Evolutionary conservation across 2,113 vertebrate genomes (phyloP).

Genomic region (Gymnobelideus leadbeateri): DNA sequence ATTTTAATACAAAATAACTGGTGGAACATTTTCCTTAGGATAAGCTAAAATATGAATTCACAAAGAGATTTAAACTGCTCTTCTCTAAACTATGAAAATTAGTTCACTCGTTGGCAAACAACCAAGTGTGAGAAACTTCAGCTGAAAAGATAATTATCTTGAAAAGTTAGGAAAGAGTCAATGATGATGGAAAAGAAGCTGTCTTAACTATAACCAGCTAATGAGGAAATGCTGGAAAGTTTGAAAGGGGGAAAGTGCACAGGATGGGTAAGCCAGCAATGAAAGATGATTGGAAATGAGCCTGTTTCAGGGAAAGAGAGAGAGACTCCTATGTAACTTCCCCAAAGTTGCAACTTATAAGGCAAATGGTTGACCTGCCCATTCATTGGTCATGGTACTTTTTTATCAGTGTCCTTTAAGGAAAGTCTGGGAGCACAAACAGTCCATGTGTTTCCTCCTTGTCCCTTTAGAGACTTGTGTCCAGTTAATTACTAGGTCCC

Average conservation of each 20-base stretch:
- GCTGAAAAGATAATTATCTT: conserved; percentile 14
- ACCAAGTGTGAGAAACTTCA: conserved; percentile 53
- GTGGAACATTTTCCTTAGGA: not conserved
- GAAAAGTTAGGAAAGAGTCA: conserved; percentile 14
- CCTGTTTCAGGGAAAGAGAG: not conserved
- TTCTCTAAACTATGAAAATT: conserved; percentile 40
- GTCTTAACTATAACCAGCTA: conserved; percentile 24
- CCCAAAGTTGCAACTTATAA: not conserved
- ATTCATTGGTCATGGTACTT: not conserved
- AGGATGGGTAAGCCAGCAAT: not conserved
- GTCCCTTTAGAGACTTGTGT: conserved; percentile 41
- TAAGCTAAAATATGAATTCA: conserved; percentile 13
- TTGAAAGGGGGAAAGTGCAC: conserved; percentile 24
- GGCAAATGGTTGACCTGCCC: not conserved
- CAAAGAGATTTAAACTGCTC: conserved; percentile 2
- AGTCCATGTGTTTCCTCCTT: not conserved
- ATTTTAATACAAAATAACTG: not conserved
- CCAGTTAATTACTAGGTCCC: not conserved
- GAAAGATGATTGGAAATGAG: not conserved
- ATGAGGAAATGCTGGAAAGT: conserved; percentile 28
- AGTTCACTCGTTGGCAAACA: conserved; percentile 10
- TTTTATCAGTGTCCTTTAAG: not conserved
- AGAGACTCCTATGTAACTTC: not conserved
- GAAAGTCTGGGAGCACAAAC: not conserved
- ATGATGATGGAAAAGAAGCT: conserved; percentile 19